Base-by-base conservation (phyloP, 2,797 vertebrate genomes). In the Anomalospiza imberbis region DNA sequence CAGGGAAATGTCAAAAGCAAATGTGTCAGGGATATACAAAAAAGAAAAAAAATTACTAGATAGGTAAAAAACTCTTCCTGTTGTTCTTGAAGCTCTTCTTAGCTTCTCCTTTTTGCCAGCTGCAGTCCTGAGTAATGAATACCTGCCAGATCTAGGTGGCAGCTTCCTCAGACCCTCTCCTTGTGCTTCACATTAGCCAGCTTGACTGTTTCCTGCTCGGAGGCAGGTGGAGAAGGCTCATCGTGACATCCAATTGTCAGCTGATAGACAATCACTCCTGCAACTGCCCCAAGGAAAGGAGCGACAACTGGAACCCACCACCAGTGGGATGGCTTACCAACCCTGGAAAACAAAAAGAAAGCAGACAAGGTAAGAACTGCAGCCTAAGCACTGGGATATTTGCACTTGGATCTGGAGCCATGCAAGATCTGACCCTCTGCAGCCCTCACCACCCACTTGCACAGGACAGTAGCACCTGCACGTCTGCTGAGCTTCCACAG, bases 241-340 rank as follows among this genome's bases (percentile, higher is more conserved):
- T 98, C 90, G 0, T 99, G 99, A 91, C 98, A 99, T 32, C 99
- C 99, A 2, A 99, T 99, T 98, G 99, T 98, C 88, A 99, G 17
- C 96, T 99, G 99, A 96, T 99, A 99, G 88, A 99, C 98, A 1
- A 99, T 40, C 77, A 98, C 98, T 3, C 99, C 99, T 0, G 98
- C 95, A 36, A 99, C 58, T 76, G 99, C 95, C 32, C 99, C 99
- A 4, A 99, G 89, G 95, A 99, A 99, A 1, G 99, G 99, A 32
- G 98, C 98, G 24, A 98, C 97, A 1, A 99, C 26, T 10, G 99
- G 99, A 54, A 99, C 98, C 97, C 99, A 98, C 98, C 99, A 99
- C 99, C 99, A 99, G 70, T 84, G 81, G 34, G 60, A 65, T 14
- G 98, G 98, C 0, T 94, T 86, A 22, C 98, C 92, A 2, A 57